Evolutionary conservation across 92 coral and sea anemone species (phyloP), one percentile per base, ranked within the genome.

Genomic region (Zoanthus sociatus): DNA sequence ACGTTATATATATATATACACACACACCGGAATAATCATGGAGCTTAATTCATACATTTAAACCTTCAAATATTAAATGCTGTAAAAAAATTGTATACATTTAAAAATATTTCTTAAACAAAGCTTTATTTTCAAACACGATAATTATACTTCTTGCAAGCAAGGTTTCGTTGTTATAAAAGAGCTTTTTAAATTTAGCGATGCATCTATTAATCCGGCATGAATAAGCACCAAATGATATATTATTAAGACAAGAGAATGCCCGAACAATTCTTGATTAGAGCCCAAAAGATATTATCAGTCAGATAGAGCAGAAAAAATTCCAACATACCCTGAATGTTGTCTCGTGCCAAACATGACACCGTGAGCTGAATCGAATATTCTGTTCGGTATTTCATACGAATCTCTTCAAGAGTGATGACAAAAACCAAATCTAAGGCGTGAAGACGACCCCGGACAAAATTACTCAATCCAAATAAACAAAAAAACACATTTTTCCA

Each of bases 281-380:
- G 60, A 15, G 55, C 56, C 70, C 33, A 46, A 67, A 63, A 47
- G 85, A 81, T 81, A 21, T 55, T 81, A 81, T 81, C 85, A 81
- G 76, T 14, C 32, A 17, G 47, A 45, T 55, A 56, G 55, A 50
- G 55, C n/a, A 64, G 44, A 81, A 63, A 81, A 42, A 61, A 63
- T 79, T 17, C 84, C 84, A 63, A 50, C 85, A 81, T 67, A 46
- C 30, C 67, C 61, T 17, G 61, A 48, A 67, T 81, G 46, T 47
- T 42, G 47, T 18, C 70, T 67, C 85, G 70, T 47, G 33, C 47
- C 85, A 66, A 20, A 81, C 85, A 53, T 46, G 75, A 67, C 5
- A 44, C 71, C 53, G 7, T 11, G 32, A 44, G 85, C 85, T 81
- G 61, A 81, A 67, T 45, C 74, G 66, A 12, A n/a, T 53, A 21